A percentile compares a stretch with the other conserved stretches of the same genome.
phyloP scores from a whole-genome alignment of 2,888 invertebrate genomes.

The Pseudococcus viburni region DNA sequence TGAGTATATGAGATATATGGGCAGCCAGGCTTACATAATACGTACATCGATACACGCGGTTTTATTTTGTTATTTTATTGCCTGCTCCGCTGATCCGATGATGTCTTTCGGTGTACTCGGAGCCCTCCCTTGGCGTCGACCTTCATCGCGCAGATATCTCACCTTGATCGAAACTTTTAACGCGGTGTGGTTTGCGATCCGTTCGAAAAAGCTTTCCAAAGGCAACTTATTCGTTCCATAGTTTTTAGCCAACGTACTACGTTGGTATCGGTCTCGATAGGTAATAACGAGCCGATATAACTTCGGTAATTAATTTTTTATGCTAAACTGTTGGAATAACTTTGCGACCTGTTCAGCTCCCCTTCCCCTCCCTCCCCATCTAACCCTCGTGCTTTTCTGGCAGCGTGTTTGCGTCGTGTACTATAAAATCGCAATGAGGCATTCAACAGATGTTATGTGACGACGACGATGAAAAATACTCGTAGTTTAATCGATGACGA shows the following conservation, averaged over 20 bases:
- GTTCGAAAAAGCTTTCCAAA: background rate
- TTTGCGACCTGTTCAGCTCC: background rate
- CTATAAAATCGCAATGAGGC: background rate
- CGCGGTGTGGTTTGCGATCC: background rate
- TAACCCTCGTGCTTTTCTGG: background rate
- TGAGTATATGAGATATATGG: background rate
- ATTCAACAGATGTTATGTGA: background rate
- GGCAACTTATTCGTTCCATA: background rate
- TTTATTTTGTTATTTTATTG: slow-evolving; percentile 14
- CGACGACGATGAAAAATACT: background rate
- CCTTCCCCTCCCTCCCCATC: background rate
- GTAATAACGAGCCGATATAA: background rate
- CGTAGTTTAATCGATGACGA: background rate
- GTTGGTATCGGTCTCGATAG: background rate
- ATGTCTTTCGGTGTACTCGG: background rate
- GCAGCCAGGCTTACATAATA: background rate
- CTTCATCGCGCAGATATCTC: background rate
- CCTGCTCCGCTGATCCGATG: background rate
- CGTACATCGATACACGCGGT: background rate
- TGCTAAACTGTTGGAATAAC: slow-evolving; percentile 1
- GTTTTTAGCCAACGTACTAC: too few species aligned
- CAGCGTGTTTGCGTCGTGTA: background rate
- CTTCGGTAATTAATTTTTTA: slow-evolving; percentile 31
- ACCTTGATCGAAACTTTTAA: background rate
- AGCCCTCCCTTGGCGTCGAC: background rate